These are phyloP conservation scores for Phalanger gymnotis DNA, from an alignment of 2,797 vertebrate species.

Conservation along the genomic window DNA sequence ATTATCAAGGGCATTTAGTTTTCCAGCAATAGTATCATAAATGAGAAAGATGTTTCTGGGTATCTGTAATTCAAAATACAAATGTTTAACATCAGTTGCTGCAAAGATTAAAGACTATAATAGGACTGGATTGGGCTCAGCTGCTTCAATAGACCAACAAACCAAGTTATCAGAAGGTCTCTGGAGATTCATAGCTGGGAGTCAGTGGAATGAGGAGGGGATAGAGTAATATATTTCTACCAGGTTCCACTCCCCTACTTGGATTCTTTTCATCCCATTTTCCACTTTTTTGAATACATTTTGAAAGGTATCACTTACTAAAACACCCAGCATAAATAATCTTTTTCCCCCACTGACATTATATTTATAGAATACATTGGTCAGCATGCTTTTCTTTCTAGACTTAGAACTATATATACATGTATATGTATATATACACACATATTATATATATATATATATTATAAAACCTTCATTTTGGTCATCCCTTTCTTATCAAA, in stretches of 20 bases:
- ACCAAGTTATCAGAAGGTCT: not conserved
- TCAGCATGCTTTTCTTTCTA: not conserved
- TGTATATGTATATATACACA: no score
- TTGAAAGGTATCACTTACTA: not conserved
- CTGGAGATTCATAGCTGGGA: not conserved
- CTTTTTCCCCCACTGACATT: not conserved
- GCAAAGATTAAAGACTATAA: not conserved
- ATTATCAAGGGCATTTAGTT: not conserved
- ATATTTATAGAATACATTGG: not conserved
- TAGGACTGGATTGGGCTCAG: not conserved
- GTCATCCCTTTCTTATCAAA: not conserved
- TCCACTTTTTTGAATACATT: not conserved
- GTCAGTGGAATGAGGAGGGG: not conserved
- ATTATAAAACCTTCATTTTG: not conserved
- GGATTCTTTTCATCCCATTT: not conserved
- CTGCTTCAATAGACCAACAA: not conserved
- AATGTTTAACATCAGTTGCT: not conserved
- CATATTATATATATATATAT: no score
- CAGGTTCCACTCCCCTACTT: not conserved
- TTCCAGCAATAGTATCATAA: not conserved
- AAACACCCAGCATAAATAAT: not conserved
- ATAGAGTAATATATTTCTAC: not conserved
- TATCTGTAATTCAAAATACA: not conserved
- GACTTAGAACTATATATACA: not conserved
- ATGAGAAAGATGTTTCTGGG: not conserved